These are phyloP conservation scores for Amiota mariae DNA, from an alignment of 2,888 invertebrate species.

Conservation along the genomic window DNA sequence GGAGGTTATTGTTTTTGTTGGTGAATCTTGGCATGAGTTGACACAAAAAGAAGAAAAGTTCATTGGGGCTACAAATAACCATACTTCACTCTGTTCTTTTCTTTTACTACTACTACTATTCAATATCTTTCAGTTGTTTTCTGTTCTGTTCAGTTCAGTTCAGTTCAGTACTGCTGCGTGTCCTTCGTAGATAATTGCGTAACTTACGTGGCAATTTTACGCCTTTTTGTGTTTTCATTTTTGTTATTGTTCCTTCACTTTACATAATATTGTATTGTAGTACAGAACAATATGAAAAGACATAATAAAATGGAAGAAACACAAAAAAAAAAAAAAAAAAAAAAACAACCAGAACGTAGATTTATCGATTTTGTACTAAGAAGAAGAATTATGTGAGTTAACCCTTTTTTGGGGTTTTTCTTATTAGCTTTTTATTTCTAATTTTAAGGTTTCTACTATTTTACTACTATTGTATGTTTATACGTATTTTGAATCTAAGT, in stretches of 20 bases:
- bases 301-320: background rate
- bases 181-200: conserved; percentile 24
- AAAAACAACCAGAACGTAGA: too few species aligned
- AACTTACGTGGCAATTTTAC: conserved; percentile 40
- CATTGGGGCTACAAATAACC: too few species aligned
- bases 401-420: too few species aligned
- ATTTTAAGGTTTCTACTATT: too few species aligned
- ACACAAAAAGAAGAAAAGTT: background rate
- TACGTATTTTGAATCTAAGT: too few species aligned
- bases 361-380: too few species aligned
- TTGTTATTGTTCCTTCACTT: background rate
- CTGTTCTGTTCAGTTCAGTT: too few species aligned
- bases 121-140: too few species aligned
- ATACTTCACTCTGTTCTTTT: too few species aligned
- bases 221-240: conserved; percentile 26
- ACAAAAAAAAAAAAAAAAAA: background rate
- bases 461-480: too few species aligned
- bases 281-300: background rate
- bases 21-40: background rate
- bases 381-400: too few species aligned
- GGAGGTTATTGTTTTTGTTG: background rate
- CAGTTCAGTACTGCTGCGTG: background rate
- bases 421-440: too few species aligned
- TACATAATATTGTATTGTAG: background rate
- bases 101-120: background rate